Evolutionary conservation across 2,113 vertebrate genomes (phyloP), one percentile per base, ranked within the genome.

Genomic region (Burhinus oedicnemus): DNA sequence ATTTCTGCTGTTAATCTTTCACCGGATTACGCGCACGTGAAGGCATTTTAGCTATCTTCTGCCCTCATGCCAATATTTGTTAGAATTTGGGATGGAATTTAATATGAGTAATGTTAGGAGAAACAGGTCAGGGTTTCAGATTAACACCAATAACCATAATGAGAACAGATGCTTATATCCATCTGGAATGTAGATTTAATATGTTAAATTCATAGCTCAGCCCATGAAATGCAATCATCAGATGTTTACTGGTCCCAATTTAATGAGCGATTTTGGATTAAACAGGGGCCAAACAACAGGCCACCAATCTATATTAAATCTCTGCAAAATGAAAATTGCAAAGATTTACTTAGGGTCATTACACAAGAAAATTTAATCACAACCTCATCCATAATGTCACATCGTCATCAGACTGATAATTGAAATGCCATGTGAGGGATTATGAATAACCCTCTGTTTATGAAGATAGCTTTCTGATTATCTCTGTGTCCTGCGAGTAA

Each of bases 251-350:
- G 96, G 98, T 97, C 97, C 98, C 97, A 98, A 98, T 98, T 98
- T 98, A 98, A 98, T 98, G 98, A 98, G 97, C 65, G 98, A 98
- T 98, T 99, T 97, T 97, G 99, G 99, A 99, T 99, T 99, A 99
- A 98, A 98, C 97, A 93, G 95, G 82, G 96, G 98, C 98, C 98
- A 98, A 98, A 98, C 98, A 97, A 98, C 98, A 98, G 98, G 98
- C 98, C 98, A 98, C 98, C 98, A 97, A 99, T 99, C 99, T 99
- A 98, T 98, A 99, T 99, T 99, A 99, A 99, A 99, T 99, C 99
- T 99, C 98, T 95, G 97, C 98, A 98, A 99, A 99, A 99, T 99
- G 99, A 99, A 99, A 99, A 99, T 99, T 98, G 98, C 98, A 98
- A 99, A 99, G 99, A 99, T 99, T 99, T 98, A 99, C 98, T 98